Base-by-base conservation (phyloP, 2,113 vertebrate species). In the Tenrec ecaudatus region DNA sequence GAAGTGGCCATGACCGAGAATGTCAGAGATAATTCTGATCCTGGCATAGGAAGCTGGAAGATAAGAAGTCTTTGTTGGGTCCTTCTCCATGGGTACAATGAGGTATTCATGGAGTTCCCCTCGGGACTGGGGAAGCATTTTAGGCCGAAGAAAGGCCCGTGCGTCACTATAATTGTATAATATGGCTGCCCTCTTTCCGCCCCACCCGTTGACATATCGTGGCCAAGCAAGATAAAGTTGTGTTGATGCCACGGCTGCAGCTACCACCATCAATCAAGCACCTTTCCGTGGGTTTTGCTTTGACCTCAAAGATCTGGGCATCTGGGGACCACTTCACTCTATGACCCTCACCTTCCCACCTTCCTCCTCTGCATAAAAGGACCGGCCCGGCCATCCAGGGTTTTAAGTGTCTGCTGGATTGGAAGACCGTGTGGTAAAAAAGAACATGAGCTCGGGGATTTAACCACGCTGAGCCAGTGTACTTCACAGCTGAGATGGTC, bases 51-150 rank as follows among this genome's bases (percentile, higher is more conserved):
- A 57, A 69, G 73, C 84, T 82, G 81, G 81, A 84, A 96, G 96
- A 96, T 97, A 97, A 96, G 93, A 91, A 91, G 68, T 92, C 94
- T 97, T 97, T 97, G 97, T 97, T 91, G 64, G 60, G 75, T 68
- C 68, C 90, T 92, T 82, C 81, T 96, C 88, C 60, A 0, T 62
- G 95, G 96, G 86, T 27, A 97, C 96, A 97, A 96, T 96, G 92
- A 96, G 33, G 92, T 95, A 97, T 97, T 97, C 94, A 97, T 97
- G 83, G 66, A 23, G 22, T 81, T 95, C 86, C 96, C 94, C 96
- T 95, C 10, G 33, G 93, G 94, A 95, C 92, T 91, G 12, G 57
- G 78, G 94, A 93, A 93, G 92, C 94, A 92, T 91, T 95, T 96
- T 75, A 79, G 88, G 86, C 89, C 77, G 94, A 92, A 96, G 94